Evolutionary conservation across 2,113 vertebrate genomes (phyloP).

Genomic region (Capreolus pygargus): DNA sequence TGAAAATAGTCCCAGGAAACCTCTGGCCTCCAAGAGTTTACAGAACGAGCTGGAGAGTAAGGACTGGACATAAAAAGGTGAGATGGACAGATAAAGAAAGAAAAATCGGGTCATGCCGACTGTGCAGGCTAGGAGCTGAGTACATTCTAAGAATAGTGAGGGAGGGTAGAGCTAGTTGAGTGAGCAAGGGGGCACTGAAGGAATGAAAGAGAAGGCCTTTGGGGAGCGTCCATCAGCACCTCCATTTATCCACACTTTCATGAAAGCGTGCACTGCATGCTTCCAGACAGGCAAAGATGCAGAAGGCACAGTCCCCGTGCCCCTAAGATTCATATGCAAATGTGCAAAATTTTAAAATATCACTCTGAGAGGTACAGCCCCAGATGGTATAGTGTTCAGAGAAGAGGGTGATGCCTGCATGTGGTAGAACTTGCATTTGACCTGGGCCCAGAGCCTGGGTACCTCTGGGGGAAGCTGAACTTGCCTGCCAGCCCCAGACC

Average conservation of each 20-base stretch:
- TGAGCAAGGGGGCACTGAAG: background rate
- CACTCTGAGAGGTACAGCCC: background rate
- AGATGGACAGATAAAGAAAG: background rate
- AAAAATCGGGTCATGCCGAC: background rate
- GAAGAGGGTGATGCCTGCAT: background rate
- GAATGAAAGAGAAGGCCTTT: background rate
- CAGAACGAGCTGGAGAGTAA: background rate
- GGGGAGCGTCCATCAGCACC: background rate
- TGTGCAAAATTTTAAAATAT: background rate
- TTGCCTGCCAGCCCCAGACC: background rate
- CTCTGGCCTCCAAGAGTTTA: background rate
- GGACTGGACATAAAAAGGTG: background rate
- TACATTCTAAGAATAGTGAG: background rate
- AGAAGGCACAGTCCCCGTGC: rapidly evolving
- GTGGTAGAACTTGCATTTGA: background rate
- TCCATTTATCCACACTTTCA: background rate
- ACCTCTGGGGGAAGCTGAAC: background rate
- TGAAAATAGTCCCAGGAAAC: background rate
- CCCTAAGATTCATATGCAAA: background rate
- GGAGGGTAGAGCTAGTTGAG: background rate
- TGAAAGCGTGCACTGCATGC: background rate
- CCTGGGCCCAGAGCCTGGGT: background rate
- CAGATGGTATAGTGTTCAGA: rapidly evolving
- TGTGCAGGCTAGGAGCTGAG: background rate
- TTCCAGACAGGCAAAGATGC: background rate